A percentile compares a stretch with the other conserved stretches of the same genome.
phyloP scores from a whole-genome alignment of 1,140 invertebrate species.

The Helicoverpa armigera region DNA sequence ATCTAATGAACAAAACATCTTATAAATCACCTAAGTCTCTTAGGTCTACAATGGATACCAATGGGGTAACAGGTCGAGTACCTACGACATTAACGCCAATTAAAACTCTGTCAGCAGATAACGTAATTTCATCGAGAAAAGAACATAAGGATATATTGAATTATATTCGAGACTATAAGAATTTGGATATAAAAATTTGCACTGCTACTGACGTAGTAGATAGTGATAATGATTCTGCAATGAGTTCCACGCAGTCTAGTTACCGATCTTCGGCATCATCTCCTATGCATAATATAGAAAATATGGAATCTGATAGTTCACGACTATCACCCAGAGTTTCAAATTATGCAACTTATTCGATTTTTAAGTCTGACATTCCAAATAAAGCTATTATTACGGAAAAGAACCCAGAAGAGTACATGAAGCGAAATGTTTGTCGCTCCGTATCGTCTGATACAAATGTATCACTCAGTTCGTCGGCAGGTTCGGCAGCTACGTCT shows the following conservation, averaged over 20 bases:
- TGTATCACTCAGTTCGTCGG: slow-evolving; percentile 88
- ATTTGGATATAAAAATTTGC: slow-evolving; percentile 80
- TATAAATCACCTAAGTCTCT: slow-evolving; percentile 73
- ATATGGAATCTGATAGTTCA: slow-evolving; percentile 81
- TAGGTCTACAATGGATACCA: slow-evolving; percentile 74
- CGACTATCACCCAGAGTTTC: slow-evolving; percentile 78
- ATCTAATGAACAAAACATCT: slow-evolving; percentile 66
- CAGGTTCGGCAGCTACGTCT: slow-evolving; percentile 89
- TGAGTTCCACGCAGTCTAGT: slow-evolving; percentile 91
- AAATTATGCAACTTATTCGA: slow-evolving; percentile 73
- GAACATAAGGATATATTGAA: slow-evolving; percentile 71
- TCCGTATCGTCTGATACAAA: slow-evolving; percentile 89
- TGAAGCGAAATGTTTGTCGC: slow-evolving; percentile 85
- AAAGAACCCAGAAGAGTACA: slow-evolving; percentile 74
- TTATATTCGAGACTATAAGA: slow-evolving; percentile 73
- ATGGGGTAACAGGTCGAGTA: slow-evolving; percentile 43
- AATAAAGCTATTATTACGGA: slow-evolving; percentile 68
- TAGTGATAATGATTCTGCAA: slow-evolving; percentile 95
- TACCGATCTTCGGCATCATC: slow-evolving; percentile 92
- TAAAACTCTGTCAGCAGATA: slow-evolving; percentile 58
- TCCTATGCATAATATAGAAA: slow-evolving; percentile 83
- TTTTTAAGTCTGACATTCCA: slow-evolving; percentile 72
- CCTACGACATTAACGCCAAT: slow-evolving; percentile 48
- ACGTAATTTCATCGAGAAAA: slow-evolving; percentile 58
- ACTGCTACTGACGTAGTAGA: slow-evolving; percentile 88